Evolutionary conservation across 2,113 vertebrate species (phyloP).

Genomic region (Columba livia): DNA sequence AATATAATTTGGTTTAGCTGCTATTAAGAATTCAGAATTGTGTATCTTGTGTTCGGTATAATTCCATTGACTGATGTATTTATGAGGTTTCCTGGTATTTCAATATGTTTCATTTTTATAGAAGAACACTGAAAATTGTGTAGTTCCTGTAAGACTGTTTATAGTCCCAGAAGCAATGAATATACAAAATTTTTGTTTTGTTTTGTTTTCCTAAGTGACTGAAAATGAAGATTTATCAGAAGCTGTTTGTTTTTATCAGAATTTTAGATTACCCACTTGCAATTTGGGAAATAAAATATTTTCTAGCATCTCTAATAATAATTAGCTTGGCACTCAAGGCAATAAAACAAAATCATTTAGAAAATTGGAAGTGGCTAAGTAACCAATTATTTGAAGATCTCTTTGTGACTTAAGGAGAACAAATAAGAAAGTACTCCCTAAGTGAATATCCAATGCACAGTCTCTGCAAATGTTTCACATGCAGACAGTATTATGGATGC

Average conservation of each 20-base stretch:
- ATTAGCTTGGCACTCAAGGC: conserved; percentile 26
- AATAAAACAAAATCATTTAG: conserved; percentile 58
- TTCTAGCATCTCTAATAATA: conserved; percentile 55
- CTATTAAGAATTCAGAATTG: not conserved
- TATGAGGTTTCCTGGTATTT: not conserved
- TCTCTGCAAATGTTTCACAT: conserved; percentile 18
- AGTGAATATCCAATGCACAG: not conserved
- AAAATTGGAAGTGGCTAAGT: conserved; percentile 25
- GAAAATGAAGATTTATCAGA: conserved; percentile 31
- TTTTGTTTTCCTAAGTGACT: not conserved
- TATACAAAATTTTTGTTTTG: not conserved
- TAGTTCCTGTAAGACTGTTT: not conserved
- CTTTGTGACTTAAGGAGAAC: conserved; percentile 10
- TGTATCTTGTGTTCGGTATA: not conserved
- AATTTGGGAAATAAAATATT: conserved; percentile 49
- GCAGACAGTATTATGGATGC: not conserved
- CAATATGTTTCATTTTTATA: not conserved
- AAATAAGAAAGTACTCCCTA: conserved; percentile 7
- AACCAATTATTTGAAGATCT: conserved; percentile 40
- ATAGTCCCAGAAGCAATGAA: not conserved
- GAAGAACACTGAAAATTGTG: not conserved
- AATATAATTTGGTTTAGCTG: not conserved
- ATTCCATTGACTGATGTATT: not conserved
- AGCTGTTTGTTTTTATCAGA: conserved; percentile 51
- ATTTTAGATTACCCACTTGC: conserved; percentile 33